These are phyloP conservation scores for Sardina pilchardus DNA, from an alignment of 2,113 vertebrate genomes.

Conservation along the genomic window DNA sequence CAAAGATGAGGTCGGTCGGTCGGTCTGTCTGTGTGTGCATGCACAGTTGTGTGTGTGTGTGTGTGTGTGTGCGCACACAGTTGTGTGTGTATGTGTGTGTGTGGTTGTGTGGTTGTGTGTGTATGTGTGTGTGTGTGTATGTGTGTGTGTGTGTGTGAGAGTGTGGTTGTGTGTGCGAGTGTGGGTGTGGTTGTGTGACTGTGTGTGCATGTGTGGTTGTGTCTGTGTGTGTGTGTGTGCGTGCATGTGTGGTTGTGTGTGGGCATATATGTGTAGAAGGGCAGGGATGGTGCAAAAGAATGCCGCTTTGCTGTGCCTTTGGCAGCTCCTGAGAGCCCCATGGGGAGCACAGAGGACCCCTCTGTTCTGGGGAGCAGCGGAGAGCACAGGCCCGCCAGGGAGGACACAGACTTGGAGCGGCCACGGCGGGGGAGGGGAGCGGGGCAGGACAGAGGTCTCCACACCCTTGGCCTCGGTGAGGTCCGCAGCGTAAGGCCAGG, in stretches of 20 bases:
- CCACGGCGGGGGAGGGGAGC: no score
- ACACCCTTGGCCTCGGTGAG: slow-evolving; percentile 12
- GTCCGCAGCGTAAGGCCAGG: not conserved
- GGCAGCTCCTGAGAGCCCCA: no score
- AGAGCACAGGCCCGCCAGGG: slow-evolving; percentile 30
- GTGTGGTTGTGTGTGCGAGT: slow-evolving; percentile 29
- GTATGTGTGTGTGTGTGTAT: slow-evolving; percentile 19
- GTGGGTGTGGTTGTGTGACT: slow-evolving; percentile 37
- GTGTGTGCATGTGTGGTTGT: slow-evolving; percentile 26
- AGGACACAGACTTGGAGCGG: no score
- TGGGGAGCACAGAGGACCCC: not conserved
- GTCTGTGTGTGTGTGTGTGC: slow-evolving; percentile 26
- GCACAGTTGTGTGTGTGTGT: not conserved
- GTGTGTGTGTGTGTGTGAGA: slow-evolving; percentile 22
- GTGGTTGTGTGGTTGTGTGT: slow-evolving; percentile 40
- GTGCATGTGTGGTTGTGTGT: slow-evolving; percentile 34
- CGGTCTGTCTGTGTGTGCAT: not conserved
- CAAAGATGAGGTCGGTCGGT: not conserved
- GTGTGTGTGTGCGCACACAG: not conserved
- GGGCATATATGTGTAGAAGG: not conserved
- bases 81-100: slow-evolving; percentile 1
- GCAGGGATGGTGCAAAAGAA: not conserved
- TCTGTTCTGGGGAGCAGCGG: slow-evolving; percentile 33
- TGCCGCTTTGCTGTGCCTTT: not conserved
- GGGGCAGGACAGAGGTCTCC: slow-evolving; percentile 20